Evolutionary conservation across 2,888 invertebrate species (phyloP).

Genomic region (Arge pagana): DNA sequence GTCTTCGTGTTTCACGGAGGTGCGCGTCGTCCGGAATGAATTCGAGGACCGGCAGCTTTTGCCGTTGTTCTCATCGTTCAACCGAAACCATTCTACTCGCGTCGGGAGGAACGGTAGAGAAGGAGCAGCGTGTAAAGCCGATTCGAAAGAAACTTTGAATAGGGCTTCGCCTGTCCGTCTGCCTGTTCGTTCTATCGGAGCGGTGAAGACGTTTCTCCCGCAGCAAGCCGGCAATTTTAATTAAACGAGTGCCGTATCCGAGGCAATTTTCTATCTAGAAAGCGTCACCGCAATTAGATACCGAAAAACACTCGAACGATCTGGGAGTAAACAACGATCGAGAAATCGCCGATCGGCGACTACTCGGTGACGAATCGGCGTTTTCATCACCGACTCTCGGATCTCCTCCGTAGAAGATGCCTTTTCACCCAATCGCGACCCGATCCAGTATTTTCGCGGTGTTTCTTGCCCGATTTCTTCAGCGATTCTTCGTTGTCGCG

Average conservation of each 20-base stretch:
- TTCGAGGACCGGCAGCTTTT: no score
- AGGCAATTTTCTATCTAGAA: constrained; percentile 30
- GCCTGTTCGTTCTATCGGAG: constrained; percentile 2
- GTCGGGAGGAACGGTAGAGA: not conserved
- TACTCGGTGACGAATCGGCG: not conserved
- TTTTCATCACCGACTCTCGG: not conserved
- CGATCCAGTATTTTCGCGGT: no score
- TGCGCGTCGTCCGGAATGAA: no score
- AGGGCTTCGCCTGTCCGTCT: constrained; percentile 1
- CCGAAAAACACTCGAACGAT: not conserved
- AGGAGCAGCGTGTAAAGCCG: not conserved
- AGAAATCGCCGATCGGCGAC: constrained; percentile 2
- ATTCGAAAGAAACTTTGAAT: not conserved
- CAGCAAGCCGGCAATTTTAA: constrained; percentile 15
- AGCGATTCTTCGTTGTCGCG: no score
- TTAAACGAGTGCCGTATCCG: constrained; percentile 23
- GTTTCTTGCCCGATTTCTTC: no score
- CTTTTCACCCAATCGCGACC: no score
- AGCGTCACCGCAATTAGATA: constrained; percentile 21
- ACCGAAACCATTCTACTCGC: not conserved
- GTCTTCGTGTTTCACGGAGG: no score
- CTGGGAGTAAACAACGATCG: constrained; percentile 7
- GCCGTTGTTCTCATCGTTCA: no score
- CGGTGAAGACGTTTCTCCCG: constrained; percentile 10
- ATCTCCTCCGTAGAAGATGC: not conserved